phyloP scores from a whole-genome alignment of 2,888 invertebrate species.

The Yponomeuta sedellus region DNA sequence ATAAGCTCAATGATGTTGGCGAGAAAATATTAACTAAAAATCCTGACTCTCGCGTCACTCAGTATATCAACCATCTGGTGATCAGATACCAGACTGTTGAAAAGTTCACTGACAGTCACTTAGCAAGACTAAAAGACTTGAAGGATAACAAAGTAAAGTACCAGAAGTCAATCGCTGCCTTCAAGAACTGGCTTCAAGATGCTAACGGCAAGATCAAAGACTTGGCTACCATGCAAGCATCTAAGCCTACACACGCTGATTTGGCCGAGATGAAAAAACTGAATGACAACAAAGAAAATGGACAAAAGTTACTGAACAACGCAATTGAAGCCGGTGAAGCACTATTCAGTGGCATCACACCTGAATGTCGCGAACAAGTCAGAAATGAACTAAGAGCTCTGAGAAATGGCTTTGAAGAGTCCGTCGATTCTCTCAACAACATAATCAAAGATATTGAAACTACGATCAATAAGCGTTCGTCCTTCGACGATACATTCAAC shows the following conservation, averaged over 20 bases:
- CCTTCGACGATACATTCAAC: constrained; percentile 93
- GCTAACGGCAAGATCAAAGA: constrained; percentile 85
- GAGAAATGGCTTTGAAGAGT: constrained; percentile 88
- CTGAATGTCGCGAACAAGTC: constrained; percentile 90
- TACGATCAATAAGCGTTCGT: constrained; percentile 91
- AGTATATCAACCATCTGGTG: constrained; percentile 86
- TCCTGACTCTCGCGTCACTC: constrained; percentile 89
- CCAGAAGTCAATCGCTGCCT: constrained; percentile 79
- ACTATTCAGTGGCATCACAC: constrained; percentile 89
- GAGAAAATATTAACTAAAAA: constrained; percentile 84
- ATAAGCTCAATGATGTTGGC: constrained; percentile 80
- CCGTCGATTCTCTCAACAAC: constrained; percentile 89
- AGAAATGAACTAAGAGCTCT: constrained; percentile 87
- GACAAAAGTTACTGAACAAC: constrained; percentile 85
- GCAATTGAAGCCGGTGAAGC: constrained; percentile 92
- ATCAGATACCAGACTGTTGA: constrained; percentile 84
- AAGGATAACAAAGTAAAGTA: constrained; percentile 83
- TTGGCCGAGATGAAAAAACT: constrained; percentile 85
- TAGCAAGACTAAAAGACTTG: constrained; percentile 83
- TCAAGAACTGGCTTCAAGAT: constrained; percentile 87
- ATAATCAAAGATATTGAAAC: constrained; percentile 92
- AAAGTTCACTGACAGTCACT: constrained; percentile 82
- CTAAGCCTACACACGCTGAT: constrained; percentile 85
- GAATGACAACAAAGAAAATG: constrained; percentile 84
- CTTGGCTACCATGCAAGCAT: constrained; percentile 81